These are phyloP conservation scores for Xenopus petersii DNA, from an alignment of 2,797 vertebrate genomes.

Conservation along the genomic window DNA sequence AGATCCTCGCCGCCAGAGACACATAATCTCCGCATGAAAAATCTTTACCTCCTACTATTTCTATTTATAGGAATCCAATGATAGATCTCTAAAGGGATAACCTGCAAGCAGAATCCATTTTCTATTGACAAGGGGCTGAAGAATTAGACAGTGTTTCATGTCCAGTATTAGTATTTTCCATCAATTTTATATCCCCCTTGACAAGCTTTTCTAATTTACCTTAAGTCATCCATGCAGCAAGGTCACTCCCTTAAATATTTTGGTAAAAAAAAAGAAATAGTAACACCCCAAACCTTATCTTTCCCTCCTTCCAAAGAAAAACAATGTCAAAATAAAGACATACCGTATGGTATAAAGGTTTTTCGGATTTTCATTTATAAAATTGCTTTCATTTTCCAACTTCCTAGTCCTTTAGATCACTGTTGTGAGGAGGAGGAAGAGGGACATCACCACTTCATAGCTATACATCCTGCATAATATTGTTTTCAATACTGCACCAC, in stretches of 20 bases:
- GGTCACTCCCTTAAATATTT: conserved; percentile 8
- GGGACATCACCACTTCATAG: too few species aligned
- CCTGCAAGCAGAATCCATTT: conserved; percentile 25
- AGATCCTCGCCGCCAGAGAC: conserved; percentile 5
- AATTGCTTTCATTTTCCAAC: too few species aligned
- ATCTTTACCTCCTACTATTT: background rate
- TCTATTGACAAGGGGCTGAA: conserved; percentile 15
- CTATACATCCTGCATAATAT: too few species aligned
- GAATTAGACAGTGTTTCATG: conserved; percentile 39
- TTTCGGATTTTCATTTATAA: too few species aligned
- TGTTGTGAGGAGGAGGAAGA: too few species aligned
- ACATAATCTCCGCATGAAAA: conserved; percentile 11
- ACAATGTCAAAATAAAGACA: too few species aligned
- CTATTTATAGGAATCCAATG: conserved; percentile 17
- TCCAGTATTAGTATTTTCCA: conserved; percentile 31
- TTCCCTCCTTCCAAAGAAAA: too few species aligned
- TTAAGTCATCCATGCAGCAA: conserved; percentile 18
- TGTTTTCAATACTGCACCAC: too few species aligned
- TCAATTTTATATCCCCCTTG: conserved; percentile 1
- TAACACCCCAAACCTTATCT: too few species aligned
- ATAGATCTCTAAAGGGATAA: conserved; percentile 17
- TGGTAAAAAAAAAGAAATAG: too few species aligned
- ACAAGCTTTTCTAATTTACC: conserved; percentile 9
- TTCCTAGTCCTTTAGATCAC: too few species aligned
- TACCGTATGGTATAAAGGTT: too few species aligned